phyloP scores from a whole-genome alignment of 1,140 invertebrate genomes.

The Polypedilum pembai region DNA sequence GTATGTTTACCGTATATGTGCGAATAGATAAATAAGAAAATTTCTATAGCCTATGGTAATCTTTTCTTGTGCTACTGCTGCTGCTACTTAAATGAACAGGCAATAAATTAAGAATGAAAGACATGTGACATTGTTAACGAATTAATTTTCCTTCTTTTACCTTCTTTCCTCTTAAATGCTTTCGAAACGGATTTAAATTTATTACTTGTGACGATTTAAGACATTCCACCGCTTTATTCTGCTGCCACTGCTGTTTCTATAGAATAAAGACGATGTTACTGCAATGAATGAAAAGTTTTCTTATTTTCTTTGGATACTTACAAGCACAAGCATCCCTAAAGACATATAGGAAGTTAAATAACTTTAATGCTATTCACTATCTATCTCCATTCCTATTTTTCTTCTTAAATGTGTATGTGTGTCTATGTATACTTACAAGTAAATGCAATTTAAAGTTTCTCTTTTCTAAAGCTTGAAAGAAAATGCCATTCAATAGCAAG shows the following conservation, averaged over 20 bases:
- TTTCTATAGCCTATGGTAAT: neutral
- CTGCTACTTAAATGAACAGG: neutral
- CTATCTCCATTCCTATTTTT: neutral
- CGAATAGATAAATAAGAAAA: neutral
- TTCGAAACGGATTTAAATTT: conserved; percentile 4
- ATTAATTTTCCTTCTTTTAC: neutral
- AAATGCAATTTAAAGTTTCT: conserved; percentile 19
- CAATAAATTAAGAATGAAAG: conserved; percentile 6
- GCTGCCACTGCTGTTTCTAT: too few relatives aligned
- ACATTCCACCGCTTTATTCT: neutral
- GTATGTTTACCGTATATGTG: neutral
- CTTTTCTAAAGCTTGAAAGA: neutral
- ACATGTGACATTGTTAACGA: conserved; percentile 17
- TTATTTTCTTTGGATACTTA: too few relatives aligned
- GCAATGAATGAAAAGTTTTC: too few relatives aligned
- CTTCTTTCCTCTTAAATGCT: neutral
- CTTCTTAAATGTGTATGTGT: too few relatives aligned
- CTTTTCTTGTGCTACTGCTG: neutral
- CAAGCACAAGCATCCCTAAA: neutral
- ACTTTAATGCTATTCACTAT: conserved; percentile 9
- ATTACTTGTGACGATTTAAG: conserved; percentile 18
- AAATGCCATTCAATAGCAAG: neutral
- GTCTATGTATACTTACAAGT: neutral
- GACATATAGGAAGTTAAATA: conserved; percentile 18
- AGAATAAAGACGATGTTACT: too few relatives aligned